Base-by-base conservation (phyloP, 2,113 vertebrate genomes). In the Eira barbara region DNA sequence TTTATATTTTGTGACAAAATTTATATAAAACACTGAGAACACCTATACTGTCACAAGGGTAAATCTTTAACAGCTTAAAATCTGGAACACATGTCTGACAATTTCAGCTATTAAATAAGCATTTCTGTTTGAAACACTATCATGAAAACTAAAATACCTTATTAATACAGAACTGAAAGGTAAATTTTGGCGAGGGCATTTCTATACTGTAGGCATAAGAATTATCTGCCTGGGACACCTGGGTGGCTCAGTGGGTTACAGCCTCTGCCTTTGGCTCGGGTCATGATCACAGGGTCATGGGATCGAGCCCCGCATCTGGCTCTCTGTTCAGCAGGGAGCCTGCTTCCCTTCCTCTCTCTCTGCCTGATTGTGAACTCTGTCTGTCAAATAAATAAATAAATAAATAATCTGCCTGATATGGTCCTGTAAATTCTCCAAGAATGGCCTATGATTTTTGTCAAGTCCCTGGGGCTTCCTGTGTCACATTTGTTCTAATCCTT, bases 51-150 rank as follows among this genome's bases (percentile, higher is more conserved):
- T 57, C 83, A 95, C 7, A 42, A 81, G 11, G 0, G 92, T 73
- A 87, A 95, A 91, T 89, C 57, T 79, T 79, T 79, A 36, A 95
- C 21, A 81, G 29, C 82, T 97, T 31, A 96, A 96, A 96, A 69
- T 82, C 42, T 84, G 45, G 42, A 96, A 94, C 52, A 71, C 8
- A 5, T 2, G 95, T 97, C 49, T 95, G 74, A 34, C 59, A 93
- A 82, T 97, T 81, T 34, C 23, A 97, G 81, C 21, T 98, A 14
- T 81, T 88, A 82, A 89, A 59, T 25, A 93, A 96, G 76, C 10
- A 92, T 92, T 97, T 97, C 61, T 86, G 34, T 82, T 98, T 97
- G 95, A 96, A 57, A 97, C 85, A 65, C 13, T 89, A 36, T 92
- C 29, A n/a, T 89, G 86, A 94, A 98, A 82, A 25, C 25, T 89